Percentiles rank a stretch among this genome's conserved stretches.
These are phyloP conservation scores for Caradrina kadenii DNA, from an alignment of 2,888 invertebrate genomes.

Conservation along the genomic window DNA sequence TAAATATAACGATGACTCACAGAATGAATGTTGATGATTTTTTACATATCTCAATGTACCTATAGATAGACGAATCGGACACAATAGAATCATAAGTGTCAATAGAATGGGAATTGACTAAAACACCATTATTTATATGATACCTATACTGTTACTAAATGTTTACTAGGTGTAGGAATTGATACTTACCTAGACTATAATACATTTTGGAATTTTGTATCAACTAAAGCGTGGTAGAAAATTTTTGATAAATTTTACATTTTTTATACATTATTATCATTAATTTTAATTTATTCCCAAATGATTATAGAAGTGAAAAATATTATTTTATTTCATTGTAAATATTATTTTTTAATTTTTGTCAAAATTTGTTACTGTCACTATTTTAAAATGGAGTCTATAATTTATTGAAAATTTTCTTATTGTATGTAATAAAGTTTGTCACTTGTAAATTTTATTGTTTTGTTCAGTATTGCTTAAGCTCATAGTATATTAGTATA, in stretches of 20 bases:
- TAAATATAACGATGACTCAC: constrained; percentile 42
- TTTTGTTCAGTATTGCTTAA: constrained; percentile 89
- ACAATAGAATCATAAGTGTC: constrained; percentile 39
- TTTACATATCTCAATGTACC: constrained; percentile 66
- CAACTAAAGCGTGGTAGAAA: constrained; percentile 65
- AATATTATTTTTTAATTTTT: constrained; percentile 81
- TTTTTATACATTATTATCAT: constrained; percentile 61
- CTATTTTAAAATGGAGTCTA: constrained; percentile 51
- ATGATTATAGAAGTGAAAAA: constrained; percentile 52
- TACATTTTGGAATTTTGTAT: constrained; percentile 72
- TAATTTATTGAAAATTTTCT: constrained; percentile 74
- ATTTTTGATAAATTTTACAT: constrained; percentile 82
- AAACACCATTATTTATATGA: constrained; percentile 45
- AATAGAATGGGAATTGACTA: constrained; percentile 62
- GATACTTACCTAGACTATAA: constrained; percentile 62
- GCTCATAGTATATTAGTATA: constrained; percentile 85
- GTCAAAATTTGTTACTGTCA: constrained; percentile 83
- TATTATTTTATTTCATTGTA: constrained; percentile 76
- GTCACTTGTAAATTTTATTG: constrained; percentile 88
- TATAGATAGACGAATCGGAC: constrained; percentile 55
- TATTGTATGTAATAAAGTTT: constrained; percentile 77
- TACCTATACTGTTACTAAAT: constrained; percentile 59
- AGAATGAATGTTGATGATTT: constrained; percentile 57
- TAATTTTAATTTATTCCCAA: constrained; percentile 65
- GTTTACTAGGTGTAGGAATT: constrained; percentile 75